Conservation (phyloP, 2,888 invertebrate genomes). For the Antheraea assamensis region DNA sequence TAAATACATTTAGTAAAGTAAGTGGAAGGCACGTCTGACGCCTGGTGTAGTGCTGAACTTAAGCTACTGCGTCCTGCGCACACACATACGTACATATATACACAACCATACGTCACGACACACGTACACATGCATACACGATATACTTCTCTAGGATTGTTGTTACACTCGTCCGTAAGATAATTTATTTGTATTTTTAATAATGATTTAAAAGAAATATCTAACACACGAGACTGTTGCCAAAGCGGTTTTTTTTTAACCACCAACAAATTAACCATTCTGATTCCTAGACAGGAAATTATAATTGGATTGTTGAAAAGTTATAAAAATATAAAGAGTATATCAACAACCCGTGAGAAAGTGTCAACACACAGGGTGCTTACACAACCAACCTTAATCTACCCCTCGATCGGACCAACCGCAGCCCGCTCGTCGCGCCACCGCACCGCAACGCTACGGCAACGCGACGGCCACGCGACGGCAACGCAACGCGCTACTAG, state of each 20-base stretch:
- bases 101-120: conserved; percentile 19
- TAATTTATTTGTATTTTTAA: neutral
- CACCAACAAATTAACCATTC: neutral
- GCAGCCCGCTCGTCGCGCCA: conserved; percentile 34
- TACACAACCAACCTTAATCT: conserved; percentile 68
- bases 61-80: conserved; percentile 58
- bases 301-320: neutral
- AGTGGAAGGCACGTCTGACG: conserved; percentile 66
- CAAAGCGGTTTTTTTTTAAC: neutral
- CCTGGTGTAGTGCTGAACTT: conserved; percentile 60
- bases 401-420: conserved; percentile 49
- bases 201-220: too few relatives aligned
- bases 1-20: conserved; percentile 63
- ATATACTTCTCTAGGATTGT: conserved; percentile 22
- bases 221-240: neutral
- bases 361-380: conserved; percentile 66
- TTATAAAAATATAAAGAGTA: neutral
- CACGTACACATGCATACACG: conserved; percentile 26
- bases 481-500: conserved; percentile 40
- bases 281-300: neutral
- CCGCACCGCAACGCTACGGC: neutral
- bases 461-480: conserved; percentile 25
- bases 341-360: conserved; percentile 9
- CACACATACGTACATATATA: conserved; percentile 42
- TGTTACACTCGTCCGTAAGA: neutral